Conservation (phyloP, 2,797 vertebrate species). For the Psittacula derbiana region DNA sequence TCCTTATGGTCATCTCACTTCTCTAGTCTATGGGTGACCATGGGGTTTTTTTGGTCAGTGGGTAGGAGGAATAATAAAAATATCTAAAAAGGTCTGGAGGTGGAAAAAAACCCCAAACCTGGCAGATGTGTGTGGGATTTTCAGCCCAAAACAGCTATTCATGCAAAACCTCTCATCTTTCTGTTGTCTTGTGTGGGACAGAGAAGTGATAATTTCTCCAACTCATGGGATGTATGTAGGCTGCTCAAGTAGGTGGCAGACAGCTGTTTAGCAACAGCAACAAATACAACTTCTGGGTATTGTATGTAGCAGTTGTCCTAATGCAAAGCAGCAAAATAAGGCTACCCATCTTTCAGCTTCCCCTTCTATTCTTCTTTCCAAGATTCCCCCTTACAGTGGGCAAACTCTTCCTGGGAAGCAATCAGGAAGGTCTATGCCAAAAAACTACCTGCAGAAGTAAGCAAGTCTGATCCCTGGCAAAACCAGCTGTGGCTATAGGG, state of each 20-base stretch:
- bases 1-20: neutral
- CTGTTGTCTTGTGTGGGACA: neutral
- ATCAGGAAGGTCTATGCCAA: neutral
- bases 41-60: neutral
- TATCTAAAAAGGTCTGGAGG: neutral
- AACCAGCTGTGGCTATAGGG: neutral
- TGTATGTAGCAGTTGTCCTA: neutral
- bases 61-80: neutral
- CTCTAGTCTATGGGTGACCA: neutral
- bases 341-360: neutral
- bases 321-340: neutral
- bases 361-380: neutral
- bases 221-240: neutral
- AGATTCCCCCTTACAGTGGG: neutral
- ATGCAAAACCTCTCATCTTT: neutral
- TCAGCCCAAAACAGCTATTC: neutral
- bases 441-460: neutral
- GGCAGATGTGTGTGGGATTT: neutral
- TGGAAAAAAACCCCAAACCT: neutral
- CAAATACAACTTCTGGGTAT: neutral
- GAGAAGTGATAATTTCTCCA: neutral
- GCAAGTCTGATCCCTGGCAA: neutral
- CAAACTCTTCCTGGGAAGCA: neutral
- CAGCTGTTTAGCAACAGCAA: neutral
- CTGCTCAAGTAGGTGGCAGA: neutral